A percentile compares a stretch with the other conserved stretches of the same genome.
Conservation (phyloP, 2,888 invertebrate species). For the Dendrolimus houi region DNA sequence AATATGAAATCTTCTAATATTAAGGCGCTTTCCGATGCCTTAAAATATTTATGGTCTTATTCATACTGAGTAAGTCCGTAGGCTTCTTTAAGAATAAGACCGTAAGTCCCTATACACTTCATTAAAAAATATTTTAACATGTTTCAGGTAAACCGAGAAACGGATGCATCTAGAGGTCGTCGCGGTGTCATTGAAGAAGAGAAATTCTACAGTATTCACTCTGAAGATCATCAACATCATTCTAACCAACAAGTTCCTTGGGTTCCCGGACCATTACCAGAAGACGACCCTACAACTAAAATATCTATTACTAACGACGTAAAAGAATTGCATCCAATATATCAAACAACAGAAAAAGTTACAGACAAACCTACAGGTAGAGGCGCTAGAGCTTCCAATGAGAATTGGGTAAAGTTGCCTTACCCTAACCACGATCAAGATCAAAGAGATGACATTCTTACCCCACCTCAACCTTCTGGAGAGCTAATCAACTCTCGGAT, state of each 20-base stretch:
- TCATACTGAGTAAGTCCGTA: no score
- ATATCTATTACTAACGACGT: constrained; percentile 53
- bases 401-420: constrained; percentile 79
- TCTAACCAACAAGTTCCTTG: constrained; percentile 44
- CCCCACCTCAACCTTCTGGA: constrained; percentile 70
- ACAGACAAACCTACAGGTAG: constrained; percentile 74
- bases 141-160: constrained; percentile 35
- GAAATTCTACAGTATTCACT: constrained; percentile 53
- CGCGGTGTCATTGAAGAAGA: constrained; percentile 70
- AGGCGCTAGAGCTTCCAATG: constrained; percentile 76
- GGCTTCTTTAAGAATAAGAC: no score
- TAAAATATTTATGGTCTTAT: no score
- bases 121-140: neutral
- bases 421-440: constrained; percentile 55
- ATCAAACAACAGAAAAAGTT: constrained; percentile 59
- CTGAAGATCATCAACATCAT: constrained; percentile 37
- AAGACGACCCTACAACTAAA: constrained; percentile 60
- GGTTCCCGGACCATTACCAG: constrained; percentile 56
- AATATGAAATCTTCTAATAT: no score
- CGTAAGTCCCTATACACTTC: no score
- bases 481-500: constrained; percentile 76
- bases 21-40: no score
- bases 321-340: constrained; percentile 40
- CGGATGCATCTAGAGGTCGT: constrained; percentile 44
- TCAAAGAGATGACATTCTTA: constrained; percentile 56